These are phyloP conservation scores for Paradoxurus hermaphroditus DNA, from an alignment of 2,113 vertebrate genomes.

Conservation along the genomic window DNA sequence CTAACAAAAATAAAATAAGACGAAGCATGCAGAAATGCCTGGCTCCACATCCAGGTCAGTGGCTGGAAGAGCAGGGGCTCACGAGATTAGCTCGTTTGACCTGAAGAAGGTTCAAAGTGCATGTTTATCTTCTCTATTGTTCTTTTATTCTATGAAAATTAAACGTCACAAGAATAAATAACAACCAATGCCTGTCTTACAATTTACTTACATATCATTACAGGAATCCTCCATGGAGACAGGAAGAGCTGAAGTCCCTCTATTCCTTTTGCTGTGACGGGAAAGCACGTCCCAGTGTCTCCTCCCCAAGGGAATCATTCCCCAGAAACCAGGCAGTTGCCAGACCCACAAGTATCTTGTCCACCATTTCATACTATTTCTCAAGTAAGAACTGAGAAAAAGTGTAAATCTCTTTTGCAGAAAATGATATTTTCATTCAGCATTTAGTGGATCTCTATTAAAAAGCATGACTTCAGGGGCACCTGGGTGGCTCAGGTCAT, in stretches of 20 bases:
- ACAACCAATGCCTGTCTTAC: background rate
- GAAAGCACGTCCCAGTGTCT: background rate
- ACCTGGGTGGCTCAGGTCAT: no score
- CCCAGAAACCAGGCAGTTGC: background rate
- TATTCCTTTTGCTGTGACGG: background rate
- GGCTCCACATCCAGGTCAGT: no score
- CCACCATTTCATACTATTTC: background rate
- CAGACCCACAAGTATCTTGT: background rate
- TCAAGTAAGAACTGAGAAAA: background rate
- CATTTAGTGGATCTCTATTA: background rate
- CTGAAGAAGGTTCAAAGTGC: background rate
- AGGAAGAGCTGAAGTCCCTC: background rate
- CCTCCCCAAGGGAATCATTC: background rate
- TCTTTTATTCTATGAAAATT: background rate
- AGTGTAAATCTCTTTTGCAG: background rate
- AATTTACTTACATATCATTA: background rate
- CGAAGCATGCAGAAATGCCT: background rate
- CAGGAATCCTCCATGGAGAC: background rate
- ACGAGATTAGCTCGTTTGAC: background rate
- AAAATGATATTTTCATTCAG: background rate
- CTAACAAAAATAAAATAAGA: background rate
- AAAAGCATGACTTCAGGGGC: background rate
- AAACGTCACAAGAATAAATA: background rate
- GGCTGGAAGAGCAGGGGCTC: background rate
- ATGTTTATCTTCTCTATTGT: background rate